These are phyloP conservation scores for Cepphus grylle DNA, from an alignment of 2,113 vertebrate genomes.

Conservation along the genomic window DNA sequence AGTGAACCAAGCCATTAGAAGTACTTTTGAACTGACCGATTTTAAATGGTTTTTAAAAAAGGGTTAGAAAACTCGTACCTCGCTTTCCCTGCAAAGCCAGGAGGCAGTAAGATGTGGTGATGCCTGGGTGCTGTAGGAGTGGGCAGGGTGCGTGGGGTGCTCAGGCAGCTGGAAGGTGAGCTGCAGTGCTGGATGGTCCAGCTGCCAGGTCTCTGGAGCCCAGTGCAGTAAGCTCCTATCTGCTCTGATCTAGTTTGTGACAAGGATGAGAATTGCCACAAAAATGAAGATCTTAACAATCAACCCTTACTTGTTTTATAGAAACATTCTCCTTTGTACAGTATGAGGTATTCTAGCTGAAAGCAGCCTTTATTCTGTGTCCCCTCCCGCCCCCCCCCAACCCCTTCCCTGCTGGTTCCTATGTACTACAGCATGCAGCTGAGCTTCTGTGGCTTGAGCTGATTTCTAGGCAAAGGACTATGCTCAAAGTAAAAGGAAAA, in stretches of 20 bases:
- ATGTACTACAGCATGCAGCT: neutral
- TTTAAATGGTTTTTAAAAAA: neutral
- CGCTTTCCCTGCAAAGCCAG: fast-evolving
- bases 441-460: neutral
- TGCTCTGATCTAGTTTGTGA: neutral
- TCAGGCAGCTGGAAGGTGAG: neutral
- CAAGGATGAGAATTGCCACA: neutral
- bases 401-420: neutral
- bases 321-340: neutral
- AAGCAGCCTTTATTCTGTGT: neutral
- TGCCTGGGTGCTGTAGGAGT: neutral
- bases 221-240: neutral
- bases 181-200: neutral
- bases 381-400: fast-evolving
- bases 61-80: neutral
- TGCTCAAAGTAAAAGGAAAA: neutral
- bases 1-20: neutral
- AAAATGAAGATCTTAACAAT: neutral
- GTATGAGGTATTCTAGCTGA: fast-evolving
- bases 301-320: neutral
- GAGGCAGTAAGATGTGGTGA: neutral
- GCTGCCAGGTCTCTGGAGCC: neutral
- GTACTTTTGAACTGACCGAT: neutral
- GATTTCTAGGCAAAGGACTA: neutral
- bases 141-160: neutral